phyloP scores from a whole-genome alignment of 1,140 invertebrate genomes.

The Drosophila santomea region DNA sequence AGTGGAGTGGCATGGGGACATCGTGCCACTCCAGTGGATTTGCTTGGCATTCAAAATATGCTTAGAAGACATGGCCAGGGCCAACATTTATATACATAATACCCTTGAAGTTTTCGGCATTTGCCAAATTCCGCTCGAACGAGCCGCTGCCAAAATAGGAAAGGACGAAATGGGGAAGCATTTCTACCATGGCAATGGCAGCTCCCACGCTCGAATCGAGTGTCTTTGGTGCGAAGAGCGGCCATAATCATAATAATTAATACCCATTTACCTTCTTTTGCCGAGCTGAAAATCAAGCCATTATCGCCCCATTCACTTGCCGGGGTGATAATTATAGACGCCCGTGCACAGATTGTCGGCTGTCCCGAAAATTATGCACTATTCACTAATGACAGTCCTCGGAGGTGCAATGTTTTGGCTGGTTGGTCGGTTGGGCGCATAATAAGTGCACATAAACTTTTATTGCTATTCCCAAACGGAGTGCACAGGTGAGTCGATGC shows the following conservation, averaged over 20 bases:
- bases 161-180: conserved; percentile 2
- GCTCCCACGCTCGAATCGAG: conserved; percentile 24
- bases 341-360: conserved; percentile 52
- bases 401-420: conserved; percentile 43
- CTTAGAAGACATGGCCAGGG: conserved; percentile 59
- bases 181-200: conserved; percentile 25
- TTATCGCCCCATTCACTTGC: conserved; percentile 64
- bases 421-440: conserved; percentile 19
- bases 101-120: conserved; percentile 69
- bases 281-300: conserved; percentile 61
- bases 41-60: conserved; percentile 63
- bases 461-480: conserved; percentile 32
- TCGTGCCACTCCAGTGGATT: conserved; percentile 12
- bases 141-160: conserved; percentile 11
- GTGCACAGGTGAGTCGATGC: conserved; percentile 14
- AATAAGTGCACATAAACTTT: conserved; percentile 64
- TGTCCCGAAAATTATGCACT: conserved; percentile 51
- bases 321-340: conserved; percentile 60
- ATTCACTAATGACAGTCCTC: conserved; percentile 52
- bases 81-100: conserved; percentile 66
- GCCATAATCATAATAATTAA: conserved; percentile 71
- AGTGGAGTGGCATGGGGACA: neutral
- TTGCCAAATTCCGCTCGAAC: conserved; percentile 68
- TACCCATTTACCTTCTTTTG: conserved; percentile 56
- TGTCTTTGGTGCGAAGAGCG: conserved; percentile 26